Evolutionary conservation across 53 echinoderm and acorn worm species (phyloP), one percentile per base, ranked within the genome.

Genomic region (Zoroaster sp.): DNA sequence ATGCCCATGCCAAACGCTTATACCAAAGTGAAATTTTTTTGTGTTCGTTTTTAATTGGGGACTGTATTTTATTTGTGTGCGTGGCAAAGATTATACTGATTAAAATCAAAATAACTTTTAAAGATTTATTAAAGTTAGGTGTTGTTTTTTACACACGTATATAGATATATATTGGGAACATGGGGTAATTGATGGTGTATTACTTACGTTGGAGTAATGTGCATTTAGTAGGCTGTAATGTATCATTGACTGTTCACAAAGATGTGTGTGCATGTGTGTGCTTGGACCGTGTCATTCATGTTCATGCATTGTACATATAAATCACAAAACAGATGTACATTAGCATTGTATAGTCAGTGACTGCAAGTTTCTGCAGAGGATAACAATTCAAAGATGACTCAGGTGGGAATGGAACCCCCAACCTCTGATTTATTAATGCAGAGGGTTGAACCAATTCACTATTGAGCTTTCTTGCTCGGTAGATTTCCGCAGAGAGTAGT

Each of bases 1-100:
- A 18, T n/a, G 74, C 72, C 49, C 20, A 36, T 85, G 85, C 70
- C 42, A 85, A 85, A 85, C 18, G 46, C 47, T 51, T 32, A 85
- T 70, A 85, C 85, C 85, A 85, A 85, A 85, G 85, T 40, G 36
- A 36, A 35, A 46, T 15, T 12, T 40, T 36, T 83, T 68, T 54
- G 35, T 45, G 10, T 0, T 12, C 14, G 43, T 71, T 83, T 70
- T 83, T 18, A 70, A 55, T 45, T 35, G 45, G 30, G 46, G 47
- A 85, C 51, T 31, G 66, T 30, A 34, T 85, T 71, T 85, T 35
- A 85, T 49, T 35, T 85, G 85, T 85, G 49, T 12, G 52, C 44
- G 85, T 85, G 85, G 71, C 11, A 69, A 51, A 55, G 33, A 49
- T 66, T 67, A 43, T 31, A 44, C 44, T 85, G 85, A 43, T 71